A percentile compares a stretch with the other conserved stretches of the same genome.
These are phyloP conservation scores for Sorex araneus DNA, from an alignment of 2,113 vertebrate genomes.

Conservation along the genomic window DNA sequence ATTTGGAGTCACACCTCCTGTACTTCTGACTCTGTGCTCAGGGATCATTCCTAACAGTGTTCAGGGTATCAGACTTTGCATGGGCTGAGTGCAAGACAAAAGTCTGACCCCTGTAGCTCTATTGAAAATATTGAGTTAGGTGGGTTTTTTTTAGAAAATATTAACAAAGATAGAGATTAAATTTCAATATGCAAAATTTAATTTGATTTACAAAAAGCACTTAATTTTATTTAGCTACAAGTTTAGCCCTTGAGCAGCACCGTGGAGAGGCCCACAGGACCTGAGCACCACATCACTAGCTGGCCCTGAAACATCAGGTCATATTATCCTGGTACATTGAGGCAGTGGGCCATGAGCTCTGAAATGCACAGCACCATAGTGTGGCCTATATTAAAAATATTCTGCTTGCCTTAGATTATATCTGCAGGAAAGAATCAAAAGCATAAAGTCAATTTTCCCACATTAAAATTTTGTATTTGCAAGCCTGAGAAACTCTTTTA, in stretches of 20 bases:
- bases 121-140: neutral
- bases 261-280: too few species aligned
- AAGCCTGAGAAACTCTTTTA: neutral
- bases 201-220: neutral
- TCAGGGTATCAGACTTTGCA: too few species aligned
- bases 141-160: constrained; percentile 8
- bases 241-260: too few species aligned
- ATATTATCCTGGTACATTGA: neutral
- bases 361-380: too few species aligned
- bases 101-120: too few species aligned
- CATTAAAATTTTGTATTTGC: neutral
- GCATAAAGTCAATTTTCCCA: neutral
- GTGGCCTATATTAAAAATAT: neutral
- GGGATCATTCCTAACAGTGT: too few species aligned
- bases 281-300: too few species aligned
- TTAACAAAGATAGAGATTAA: constrained; percentile 27
- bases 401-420: constrained; percentile 13
- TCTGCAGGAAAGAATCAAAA: constrained; percentile 37
- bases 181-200: neutral
- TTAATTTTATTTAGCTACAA: constrained; percentile 6
- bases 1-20: too few species aligned
- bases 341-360: too few species aligned
- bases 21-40: too few species aligned
- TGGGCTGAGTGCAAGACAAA: too few species aligned
- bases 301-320: neutral